phyloP scores from a whole-genome alignment of 1,140 invertebrate species.

The Daktulosphaira vitifoliae region DNA sequence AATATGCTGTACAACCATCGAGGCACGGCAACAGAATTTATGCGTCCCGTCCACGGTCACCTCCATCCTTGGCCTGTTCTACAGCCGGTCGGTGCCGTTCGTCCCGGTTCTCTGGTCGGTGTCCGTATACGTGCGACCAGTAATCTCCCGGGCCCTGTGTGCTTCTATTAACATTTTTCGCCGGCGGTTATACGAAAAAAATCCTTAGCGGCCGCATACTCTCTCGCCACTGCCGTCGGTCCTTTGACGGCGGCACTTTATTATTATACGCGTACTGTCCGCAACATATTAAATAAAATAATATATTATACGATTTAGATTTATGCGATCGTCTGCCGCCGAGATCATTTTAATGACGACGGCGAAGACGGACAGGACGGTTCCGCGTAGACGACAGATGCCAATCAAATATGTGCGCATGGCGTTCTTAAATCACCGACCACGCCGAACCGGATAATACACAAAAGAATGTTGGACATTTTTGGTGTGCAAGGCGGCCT shows the following conservation, averaged over 20 bases:
- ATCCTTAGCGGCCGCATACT: not conserved
- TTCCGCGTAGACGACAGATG: slow-evolving; percentile 31
- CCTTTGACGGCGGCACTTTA: slow-evolving; percentile 26
- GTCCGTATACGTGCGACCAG: slow-evolving; percentile 2
- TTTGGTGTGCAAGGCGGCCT: slow-evolving; percentile 30
- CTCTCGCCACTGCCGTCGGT: not conserved
- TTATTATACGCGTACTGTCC: not conserved
- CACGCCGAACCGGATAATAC: not conserved
- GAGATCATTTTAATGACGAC: slow-evolving; percentile 29
- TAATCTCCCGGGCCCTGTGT: not conserved
- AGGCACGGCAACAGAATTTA: slow-evolving; percentile 21
- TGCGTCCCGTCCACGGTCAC: slow-evolving; percentile 19
- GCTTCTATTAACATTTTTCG: slow-evolving; percentile 32
- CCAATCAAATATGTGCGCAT: slow-evolving; percentile 23
- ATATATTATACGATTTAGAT: slow-evolving; percentile 28
- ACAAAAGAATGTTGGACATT: slow-evolving; percentile 25
- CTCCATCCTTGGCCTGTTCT: slow-evolving; percentile 11
- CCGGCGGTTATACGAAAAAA: not conserved
- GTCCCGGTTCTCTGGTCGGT: not conserved
- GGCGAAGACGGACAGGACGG: not conserved
- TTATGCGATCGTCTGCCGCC: slow-evolving; percentile 15
- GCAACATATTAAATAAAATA: slow-evolving; percentile 9
- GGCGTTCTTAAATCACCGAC: slow-evolving; percentile 24
- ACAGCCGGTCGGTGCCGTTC: not conserved
- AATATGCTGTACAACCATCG: too few relatives aligned